These are phyloP conservation scores for Netelia fuscicornis DNA, from an alignment of 2,888 invertebrate species.

Conservation along the genomic window DNA sequence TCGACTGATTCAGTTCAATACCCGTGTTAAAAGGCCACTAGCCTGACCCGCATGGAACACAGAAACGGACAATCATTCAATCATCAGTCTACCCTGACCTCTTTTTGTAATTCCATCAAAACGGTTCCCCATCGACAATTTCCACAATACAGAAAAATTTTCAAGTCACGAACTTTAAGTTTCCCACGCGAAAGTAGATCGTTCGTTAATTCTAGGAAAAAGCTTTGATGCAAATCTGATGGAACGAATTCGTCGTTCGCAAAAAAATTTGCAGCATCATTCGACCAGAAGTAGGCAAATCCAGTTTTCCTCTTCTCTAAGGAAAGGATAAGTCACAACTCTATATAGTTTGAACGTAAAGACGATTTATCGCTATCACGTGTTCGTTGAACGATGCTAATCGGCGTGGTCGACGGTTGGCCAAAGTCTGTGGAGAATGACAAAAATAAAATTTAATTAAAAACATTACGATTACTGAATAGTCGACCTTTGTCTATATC, in stretches of 20 bases:
- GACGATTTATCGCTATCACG: neutral
- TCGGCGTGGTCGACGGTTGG: neutral
- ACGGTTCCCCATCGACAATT: neutral
- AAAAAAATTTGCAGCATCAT: slow-evolving; percentile 7
- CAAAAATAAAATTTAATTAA: neutral
- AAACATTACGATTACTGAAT: neutral
- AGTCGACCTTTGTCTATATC: neutral
- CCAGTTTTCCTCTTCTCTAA: neutral
- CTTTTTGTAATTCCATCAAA: neutral
- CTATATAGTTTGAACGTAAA: neutral
- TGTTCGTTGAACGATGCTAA: neutral
- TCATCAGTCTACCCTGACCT: neutral
- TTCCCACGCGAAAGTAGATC: neutral
- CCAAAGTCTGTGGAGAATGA: neutral
- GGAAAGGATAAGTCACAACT: neutral
- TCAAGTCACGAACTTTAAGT: slow-evolving; percentile 14
- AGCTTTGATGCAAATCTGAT: neutral
- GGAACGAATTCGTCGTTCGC: slow-evolving; percentile 6
- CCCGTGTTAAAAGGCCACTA: neutral
- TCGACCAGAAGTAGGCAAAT: neutral
- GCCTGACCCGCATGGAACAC: neutral
- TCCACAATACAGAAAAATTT: neutral
- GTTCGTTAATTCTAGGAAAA: neutral
- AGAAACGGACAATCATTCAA: neutral
- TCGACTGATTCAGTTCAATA: neutral